A percentile compares a stretch with the other conserved stretches of the same genome.
Conservation (phyloP, 2,797 vertebrate species). For the Naso thynnoides region DNA sequence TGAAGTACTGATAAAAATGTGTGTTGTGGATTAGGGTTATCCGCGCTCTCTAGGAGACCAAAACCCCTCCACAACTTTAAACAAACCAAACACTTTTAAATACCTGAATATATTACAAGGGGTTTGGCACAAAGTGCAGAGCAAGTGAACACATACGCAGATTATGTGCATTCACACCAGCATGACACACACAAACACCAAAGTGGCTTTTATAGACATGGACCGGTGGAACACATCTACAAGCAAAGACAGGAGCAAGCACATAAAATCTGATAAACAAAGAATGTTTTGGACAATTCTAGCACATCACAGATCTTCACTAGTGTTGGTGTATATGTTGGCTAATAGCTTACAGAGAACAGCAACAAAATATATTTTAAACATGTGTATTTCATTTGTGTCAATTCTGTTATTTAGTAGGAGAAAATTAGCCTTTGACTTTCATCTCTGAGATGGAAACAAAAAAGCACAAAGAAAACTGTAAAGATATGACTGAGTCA, state of each 20-base stretch:
- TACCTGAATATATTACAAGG: constrained; percentile 83
- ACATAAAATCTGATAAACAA: not conserved
- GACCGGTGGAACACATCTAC: not conserved
- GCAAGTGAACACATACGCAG: constrained; percentile 39
- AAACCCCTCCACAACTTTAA: constrained; percentile 85
- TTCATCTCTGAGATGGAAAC: not conserved
- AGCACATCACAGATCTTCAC: not conserved
- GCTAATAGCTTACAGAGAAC: not conserved
- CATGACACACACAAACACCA: constrained; percentile 13
- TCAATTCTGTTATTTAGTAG: not conserved
- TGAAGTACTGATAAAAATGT: constrained; percentile 91
- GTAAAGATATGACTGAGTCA: not conserved
- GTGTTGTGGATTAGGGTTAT: constrained; percentile 87
- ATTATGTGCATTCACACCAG: constrained; percentile 18
- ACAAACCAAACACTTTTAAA: constrained; percentile 87
- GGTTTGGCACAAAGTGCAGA: constrained; percentile 67
- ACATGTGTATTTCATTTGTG: not conserved
- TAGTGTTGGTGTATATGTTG: not conserved
- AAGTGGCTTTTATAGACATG: constrained; percentile 13
- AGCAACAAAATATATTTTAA: not conserved
- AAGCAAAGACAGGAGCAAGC: not conserved
- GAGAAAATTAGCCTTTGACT: not conserved
- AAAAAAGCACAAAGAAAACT: not conserved
- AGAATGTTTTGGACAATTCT: not conserved
- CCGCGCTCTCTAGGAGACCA: constrained; percentile 84